phyloP scores from a whole-genome alignment of 2,888 invertebrate species.

The Platycnemis pennipes region DNA sequence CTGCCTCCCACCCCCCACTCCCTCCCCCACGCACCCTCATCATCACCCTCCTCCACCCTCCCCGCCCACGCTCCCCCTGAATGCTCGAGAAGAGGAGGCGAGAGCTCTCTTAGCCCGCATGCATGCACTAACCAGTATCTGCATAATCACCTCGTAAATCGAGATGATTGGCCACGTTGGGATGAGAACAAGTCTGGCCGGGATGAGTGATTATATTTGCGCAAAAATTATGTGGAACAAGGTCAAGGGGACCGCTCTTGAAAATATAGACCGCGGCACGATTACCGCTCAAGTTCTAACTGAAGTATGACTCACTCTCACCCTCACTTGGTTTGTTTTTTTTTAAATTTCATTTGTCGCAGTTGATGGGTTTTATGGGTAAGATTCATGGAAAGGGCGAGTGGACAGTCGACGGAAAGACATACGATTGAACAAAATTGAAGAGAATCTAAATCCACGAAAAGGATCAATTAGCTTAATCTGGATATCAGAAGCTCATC shows the following conservation, averaged over 20 bases:
- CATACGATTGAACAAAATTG: not conserved
- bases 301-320: slow-evolving; percentile 3
- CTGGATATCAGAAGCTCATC: no score
- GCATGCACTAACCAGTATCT: slow-evolving; percentile 59
- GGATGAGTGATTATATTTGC: slow-evolving; percentile 66
- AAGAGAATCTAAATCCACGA: not conserved
- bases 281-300: slow-evolving; percentile 4
- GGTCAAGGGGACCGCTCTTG: slow-evolving; percentile 55
- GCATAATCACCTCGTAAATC: slow-evolving; percentile 68
- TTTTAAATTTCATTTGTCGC: not conserved
- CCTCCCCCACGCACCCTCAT: not conserved
- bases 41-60: not conserved
- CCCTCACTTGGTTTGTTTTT: not conserved
- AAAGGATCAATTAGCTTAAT: no score
- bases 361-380: not conserved
- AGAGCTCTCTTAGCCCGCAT: not conserved
- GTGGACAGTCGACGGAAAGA: not conserved
- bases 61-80: not conserved
- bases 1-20: not conserved
- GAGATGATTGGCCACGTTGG: slow-evolving; percentile 60
- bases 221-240: slow-evolving; percentile 66
- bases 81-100: not conserved
- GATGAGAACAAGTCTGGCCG: slow-evolving; percentile 45
- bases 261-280: slow-evolving; percentile 63
- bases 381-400: not conserved